phyloP scores from a whole-genome alignment of 2,113 vertebrate genomes.

The Protobothrops mucrosquamatus region DNA sequence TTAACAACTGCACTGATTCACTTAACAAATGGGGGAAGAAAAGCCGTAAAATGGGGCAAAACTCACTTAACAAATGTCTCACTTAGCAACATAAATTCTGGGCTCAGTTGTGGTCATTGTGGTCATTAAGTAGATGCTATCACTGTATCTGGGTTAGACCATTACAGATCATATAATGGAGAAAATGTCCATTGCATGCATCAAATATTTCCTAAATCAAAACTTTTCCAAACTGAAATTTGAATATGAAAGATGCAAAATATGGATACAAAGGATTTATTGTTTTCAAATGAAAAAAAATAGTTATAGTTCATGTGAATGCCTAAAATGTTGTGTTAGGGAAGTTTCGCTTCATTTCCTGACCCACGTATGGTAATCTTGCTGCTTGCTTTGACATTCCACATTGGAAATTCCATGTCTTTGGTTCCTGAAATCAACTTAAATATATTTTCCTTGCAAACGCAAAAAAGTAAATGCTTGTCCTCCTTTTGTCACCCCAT shows the following conservation, averaged over 20 bases:
- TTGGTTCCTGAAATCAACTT: conserved; percentile 8
- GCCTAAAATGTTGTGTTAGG: not conserved
- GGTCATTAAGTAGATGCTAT: not conserved
- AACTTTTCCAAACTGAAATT: not conserved
- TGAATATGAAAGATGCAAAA: not conserved
- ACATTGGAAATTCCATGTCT: not conserved
- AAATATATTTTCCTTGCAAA: conserved; percentile 14
- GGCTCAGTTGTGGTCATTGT: not conserved
- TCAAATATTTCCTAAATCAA: not conserved
- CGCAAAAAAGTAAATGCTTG: conserved; percentile 32
- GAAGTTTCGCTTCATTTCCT: not conserved
- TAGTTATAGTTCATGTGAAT: conserved; percentile 7
- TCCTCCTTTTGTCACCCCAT: conserved; percentile 35
- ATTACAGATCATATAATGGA: not conserved
- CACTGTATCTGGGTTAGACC: not conserved
- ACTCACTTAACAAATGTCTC: not conserved
- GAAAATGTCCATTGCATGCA: not conserved
- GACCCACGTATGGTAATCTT: not conserved
- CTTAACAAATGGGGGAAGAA: not conserved
- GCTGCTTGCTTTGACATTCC: not conserved
- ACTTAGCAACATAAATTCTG: not conserved
- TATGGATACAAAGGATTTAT: not conserved
- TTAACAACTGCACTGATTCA: not conserved
- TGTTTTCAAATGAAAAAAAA: not conserved
- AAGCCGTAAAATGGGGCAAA: not conserved